Evolutionary conservation across 2,113 vertebrate species (phyloP), one percentile per base, ranked within the genome.

Genomic region (Corydoras maculifer): DNA sequence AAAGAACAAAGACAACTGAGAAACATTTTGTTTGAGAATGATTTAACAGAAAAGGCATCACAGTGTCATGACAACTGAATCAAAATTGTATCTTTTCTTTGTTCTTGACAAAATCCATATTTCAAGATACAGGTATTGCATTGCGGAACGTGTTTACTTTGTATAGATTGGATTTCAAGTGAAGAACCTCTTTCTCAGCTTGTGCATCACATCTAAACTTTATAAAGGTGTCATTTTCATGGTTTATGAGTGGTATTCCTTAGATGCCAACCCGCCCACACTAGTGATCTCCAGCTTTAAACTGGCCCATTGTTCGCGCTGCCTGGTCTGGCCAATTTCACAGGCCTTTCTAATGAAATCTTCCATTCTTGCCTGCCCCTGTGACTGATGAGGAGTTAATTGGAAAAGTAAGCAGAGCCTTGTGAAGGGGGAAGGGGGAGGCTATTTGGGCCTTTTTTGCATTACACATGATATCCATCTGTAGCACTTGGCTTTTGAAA

Each of bases 261-360:
- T 58, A 29, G 66, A 77, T 70, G 64, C 67, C 51, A 15, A 30
- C 15, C 29, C 35, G 50, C 53, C 55, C 60, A 76, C 65, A 67
- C 30, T 54, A 69, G n/a, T 85, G 82, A 84, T 76, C 83, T 83
- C 78, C 75, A 75, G 57, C 70, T 83, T 84, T 81, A 85, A 84
- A 79, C 80, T 58, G 55, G 66, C 76, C 81, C 76, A 85, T 87
- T 88, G 88, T 87, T 87, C 82, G 69, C 73, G 35, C 74, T 71
- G 51, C 48, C 60, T 69, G 80, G 76, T 74, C 80, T 74, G 63
- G 51, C 51, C 51, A 53, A 79, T 78, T 75, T 75, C 77, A 72
- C 83, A 85, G 87, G 83, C 82, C 76, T 78, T 65, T 80, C 83
- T 84, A 86, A 89, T 89, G 84, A 87, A 87, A 88, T 79, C 72